These are phyloP conservation scores for Micropoecilia bifurca DNA, from an alignment of 2,797 vertebrate species.

Conservation along the genomic window DNA sequence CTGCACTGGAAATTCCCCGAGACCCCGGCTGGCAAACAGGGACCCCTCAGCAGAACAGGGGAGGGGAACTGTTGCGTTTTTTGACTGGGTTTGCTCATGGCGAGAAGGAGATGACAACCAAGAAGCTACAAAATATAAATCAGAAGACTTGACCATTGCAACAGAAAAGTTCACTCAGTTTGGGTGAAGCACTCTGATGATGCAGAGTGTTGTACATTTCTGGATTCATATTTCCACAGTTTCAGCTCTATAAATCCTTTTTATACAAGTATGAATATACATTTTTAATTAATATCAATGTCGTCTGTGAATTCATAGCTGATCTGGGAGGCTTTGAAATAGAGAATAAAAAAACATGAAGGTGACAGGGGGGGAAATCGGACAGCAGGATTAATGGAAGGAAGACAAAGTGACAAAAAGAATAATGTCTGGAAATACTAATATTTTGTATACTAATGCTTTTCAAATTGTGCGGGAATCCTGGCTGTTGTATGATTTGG, in stretches of 20 bases:
- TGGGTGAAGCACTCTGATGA: neutral
- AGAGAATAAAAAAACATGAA: neutral
- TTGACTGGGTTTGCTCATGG: neutral
- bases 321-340: neutral
- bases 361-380: neutral
- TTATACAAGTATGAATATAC: neutral
- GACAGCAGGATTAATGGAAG: neutral
- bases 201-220: neutral
- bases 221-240: neutral
- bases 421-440: neutral
- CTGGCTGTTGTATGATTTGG: neutral
- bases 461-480: neutral
- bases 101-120: neutral
- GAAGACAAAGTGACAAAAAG: neutral
- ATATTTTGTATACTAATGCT: neutral
- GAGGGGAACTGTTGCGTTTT: neutral
- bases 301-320: neutral
- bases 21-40: constrained; percentile 3
- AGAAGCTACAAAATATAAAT: neutral
- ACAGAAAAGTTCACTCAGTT: neutral
- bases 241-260: neutral
- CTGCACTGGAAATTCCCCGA: constrained; percentile 21
- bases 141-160: neutral
- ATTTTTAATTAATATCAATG: neutral
- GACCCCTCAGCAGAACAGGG: neutral